phyloP scores from a whole-genome alignment of 1,140 invertebrate genomes.

The Solenopsis invicta region DNA sequence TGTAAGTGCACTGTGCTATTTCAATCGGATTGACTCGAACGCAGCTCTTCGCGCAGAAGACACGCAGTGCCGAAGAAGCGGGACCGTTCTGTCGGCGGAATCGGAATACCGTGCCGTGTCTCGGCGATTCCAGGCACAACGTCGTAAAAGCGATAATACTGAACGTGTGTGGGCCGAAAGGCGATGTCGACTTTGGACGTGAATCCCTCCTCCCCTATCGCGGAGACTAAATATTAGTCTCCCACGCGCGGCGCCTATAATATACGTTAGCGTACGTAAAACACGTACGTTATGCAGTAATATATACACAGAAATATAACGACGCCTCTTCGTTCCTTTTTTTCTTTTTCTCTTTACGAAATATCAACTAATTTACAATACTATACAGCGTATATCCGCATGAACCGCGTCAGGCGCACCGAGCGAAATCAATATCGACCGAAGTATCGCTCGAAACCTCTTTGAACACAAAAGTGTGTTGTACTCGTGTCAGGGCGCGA shows the following conservation, averaged over 20 bases:
- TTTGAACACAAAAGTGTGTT: slow-evolving; percentile 20
- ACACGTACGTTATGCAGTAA: slow-evolving; percentile 44
- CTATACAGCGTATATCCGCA: slow-evolving; percentile 30
- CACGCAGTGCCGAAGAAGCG: slow-evolving; percentile 4
- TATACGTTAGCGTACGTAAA: slow-evolving; percentile 29
- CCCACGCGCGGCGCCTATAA: slow-evolving; percentile 45
- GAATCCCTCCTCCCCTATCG: slow-evolving; percentile 48
- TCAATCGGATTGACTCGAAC: slow-evolving; percentile 36
- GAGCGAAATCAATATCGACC: slow-evolving; percentile 24
- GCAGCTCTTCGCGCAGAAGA: slow-evolving; percentile 26
- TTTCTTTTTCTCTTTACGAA: neutral
- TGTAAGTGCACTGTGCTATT: slow-evolving; percentile 27
- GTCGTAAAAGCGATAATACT: slow-evolving; percentile 62
- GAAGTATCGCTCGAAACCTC: slow-evolving; percentile 14
- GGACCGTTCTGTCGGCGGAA: slow-evolving; percentile 7
- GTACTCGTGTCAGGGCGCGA: neutral
- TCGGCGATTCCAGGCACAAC: slow-evolving; percentile 23
- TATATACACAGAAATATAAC: slow-evolving; percentile 56
- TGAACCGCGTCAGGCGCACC: neutral
- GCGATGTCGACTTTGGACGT: slow-evolving; percentile 48
- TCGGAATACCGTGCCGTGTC: neutral
- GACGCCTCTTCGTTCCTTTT: neutral
- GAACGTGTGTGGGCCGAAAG: slow-evolving; percentile 53
- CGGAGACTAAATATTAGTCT: slow-evolving; percentile 81
- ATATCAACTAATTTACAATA: slow-evolving; percentile 51